Evolutionary conservation across 1,140 invertebrate species (phyloP).

Genomic region (Oedothorax gibbosus): DNA sequence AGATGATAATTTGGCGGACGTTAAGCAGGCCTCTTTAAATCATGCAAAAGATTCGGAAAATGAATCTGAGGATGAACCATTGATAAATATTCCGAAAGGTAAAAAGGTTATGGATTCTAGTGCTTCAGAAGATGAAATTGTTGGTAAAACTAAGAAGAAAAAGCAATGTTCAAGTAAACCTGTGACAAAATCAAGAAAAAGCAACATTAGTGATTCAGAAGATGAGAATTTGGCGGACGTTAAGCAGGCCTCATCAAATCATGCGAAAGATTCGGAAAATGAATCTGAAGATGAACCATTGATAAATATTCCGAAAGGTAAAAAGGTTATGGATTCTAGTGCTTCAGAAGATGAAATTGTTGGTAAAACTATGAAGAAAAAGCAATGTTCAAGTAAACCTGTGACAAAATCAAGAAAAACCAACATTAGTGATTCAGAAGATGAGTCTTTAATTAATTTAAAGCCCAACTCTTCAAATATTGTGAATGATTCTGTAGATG

Average conservation of each 20-base stretch:
- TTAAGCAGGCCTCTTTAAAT: background rate
- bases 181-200: background rate
- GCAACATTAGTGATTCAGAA: constrained; percentile 9
- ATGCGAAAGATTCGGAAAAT: background rate
- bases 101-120: background rate
- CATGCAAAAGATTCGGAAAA: background rate
- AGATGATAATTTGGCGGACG: constrained; percentile 1
- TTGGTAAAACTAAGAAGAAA: background rate
- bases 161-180: background rate
- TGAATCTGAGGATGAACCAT: background rate
- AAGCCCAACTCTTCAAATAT: background rate
- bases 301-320: background rate
- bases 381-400: background rate
- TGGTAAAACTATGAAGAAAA: background rate
- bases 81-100: background rate
- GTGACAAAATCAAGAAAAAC: background rate
- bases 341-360: constrained; percentile 14
- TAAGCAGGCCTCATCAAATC: background rate
- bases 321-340: background rate
- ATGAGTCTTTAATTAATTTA: constrained; percentile 4
- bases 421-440: constrained; percentile 15
- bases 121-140: constrained; percentile 14
- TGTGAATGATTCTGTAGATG: background rate
- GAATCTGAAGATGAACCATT: background rate
- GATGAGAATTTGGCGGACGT: constrained; percentile 4